These are phyloP conservation scores for Stichodactyla helianthus DNA, from an alignment of 64 coral and sea anemone genomes.

Conservation along the genomic window DNA sequence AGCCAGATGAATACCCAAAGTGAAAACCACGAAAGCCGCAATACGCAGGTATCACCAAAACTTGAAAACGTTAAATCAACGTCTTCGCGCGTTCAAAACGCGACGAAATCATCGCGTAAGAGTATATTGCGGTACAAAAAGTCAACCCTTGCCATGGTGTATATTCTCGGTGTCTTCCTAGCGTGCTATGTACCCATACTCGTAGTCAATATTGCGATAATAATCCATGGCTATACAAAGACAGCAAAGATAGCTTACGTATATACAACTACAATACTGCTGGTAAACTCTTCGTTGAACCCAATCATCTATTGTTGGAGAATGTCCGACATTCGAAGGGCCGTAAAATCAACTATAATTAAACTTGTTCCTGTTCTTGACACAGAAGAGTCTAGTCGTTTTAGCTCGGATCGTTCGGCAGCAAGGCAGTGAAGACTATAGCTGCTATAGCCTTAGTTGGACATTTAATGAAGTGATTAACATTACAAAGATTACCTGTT, in stretches of 20 bases:
- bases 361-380: background rate
- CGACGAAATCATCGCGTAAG: background rate
- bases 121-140: slow-evolving; percentile 27
- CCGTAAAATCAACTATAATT: slow-evolving; percentile 27
- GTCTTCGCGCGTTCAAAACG: background rate
- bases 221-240: slow-evolving; percentile 15
- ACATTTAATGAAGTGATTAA: background rate
- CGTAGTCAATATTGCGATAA: background rate
- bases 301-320: slow-evolving; percentile 53
- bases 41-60: no score
- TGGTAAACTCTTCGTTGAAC: slow-evolving; percentile 42
- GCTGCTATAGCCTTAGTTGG: background rate
- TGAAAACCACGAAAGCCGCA: background rate
- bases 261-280: slow-evolving; percentile 28
- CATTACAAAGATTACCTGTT: no score
- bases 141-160: slow-evolving; percentile 27
- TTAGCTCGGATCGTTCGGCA: background rate
- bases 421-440: background rate
- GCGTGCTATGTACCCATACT: slow-evolving; percentile 43
- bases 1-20: background rate
- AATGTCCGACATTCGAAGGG: slow-evolving; percentile 31
- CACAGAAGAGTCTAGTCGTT: background rate
- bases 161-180: slow-evolving; percentile 50
- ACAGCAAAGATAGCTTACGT: slow-evolving; percentile 17
- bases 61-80: no score